Evolutionary conservation across 2,113 vertebrate species (phyloP).

Genomic region (Albula glossodonta): DNA sequence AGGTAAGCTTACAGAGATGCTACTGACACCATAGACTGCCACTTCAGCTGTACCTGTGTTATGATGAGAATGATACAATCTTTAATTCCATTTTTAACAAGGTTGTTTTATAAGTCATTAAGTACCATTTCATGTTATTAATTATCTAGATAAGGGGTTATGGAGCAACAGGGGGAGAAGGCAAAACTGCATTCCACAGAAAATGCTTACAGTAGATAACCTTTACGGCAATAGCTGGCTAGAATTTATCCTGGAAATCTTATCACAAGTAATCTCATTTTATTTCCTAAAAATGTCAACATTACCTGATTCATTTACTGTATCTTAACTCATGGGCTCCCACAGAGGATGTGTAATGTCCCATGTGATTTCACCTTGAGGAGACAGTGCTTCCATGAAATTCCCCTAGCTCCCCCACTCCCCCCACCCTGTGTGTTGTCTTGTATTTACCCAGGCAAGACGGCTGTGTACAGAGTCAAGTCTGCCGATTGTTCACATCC

Average conservation of each 20-base stretch:
- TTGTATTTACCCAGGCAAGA: not conserved
- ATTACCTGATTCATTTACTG: slow-evolving; percentile 23
- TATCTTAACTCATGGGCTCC: not conserved
- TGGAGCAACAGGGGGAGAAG: slow-evolving; percentile 46
- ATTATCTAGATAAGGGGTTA: slow-evolving; percentile 66
- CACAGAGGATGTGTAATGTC: not conserved
- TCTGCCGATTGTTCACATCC: not conserved
- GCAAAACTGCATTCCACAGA: slow-evolving; percentile 34
- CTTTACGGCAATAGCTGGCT: not conserved
- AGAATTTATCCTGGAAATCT: slow-evolving; percentile 21
- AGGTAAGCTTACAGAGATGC: slow-evolving; percentile 56
- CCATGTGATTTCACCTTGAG: slow-evolving; percentile 19
- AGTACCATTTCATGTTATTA: slow-evolving; percentile 64
- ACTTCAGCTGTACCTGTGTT: not conserved
- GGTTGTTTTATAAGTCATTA: slow-evolving; percentile 65
- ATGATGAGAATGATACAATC: slow-evolving; percentile 57
- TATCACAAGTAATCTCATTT: slow-evolving; percentile 3
- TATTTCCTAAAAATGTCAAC: slow-evolving; percentile 10
- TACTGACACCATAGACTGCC: slow-evolving; percentile 48
- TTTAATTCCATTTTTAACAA: slow-evolving; percentile 69
- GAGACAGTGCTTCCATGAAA: not conserved
- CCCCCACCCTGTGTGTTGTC: not conserved
- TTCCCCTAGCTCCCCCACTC: not conserved
- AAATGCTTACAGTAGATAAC: slow-evolving; percentile 2
- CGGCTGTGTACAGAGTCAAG: not conserved